Conservation (phyloP, 2,888 invertebrate genomes). For the Drosophila ustulata region DNA sequence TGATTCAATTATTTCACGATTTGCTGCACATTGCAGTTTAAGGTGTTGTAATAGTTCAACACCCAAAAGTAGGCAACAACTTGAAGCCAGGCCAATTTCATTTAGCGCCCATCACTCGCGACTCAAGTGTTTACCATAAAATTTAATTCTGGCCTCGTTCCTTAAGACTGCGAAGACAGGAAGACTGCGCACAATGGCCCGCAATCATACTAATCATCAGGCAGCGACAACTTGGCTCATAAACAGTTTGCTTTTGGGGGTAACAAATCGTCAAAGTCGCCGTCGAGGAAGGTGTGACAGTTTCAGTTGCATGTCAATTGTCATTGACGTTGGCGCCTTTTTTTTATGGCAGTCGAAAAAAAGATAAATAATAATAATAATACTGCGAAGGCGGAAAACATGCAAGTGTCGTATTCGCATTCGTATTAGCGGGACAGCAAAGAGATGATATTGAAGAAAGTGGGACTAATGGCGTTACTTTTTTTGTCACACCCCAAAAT, state of each 20-base stretch:
- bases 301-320: slow-evolving; percentile 5
- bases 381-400: background rate
- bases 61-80: background rate
- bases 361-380: slow-evolving; percentile 2
- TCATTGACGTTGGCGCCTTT: background rate
- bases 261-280: background rate
- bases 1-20: no score
- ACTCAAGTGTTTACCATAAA: slow-evolving; percentile 1
- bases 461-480: background rate
- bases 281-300: background rate
- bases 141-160: background rate
- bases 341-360: background rate
- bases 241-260: background rate
- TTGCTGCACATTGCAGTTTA: no score
- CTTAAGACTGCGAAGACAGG: background rate
- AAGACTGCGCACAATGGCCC: background rate
- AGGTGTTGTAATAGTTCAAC: background rate
- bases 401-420: background rate
- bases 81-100: slow-evolving; percentile 1
- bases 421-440: background rate
- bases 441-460: background rate
- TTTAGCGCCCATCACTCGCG: background rate
- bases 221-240: background rate
- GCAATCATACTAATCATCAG: background rate
- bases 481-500: slow-evolving; percentile 2